phyloP scores from a whole-genome alignment of 2,888 invertebrate genomes.

The Himalopsyche japonica region DNA sequence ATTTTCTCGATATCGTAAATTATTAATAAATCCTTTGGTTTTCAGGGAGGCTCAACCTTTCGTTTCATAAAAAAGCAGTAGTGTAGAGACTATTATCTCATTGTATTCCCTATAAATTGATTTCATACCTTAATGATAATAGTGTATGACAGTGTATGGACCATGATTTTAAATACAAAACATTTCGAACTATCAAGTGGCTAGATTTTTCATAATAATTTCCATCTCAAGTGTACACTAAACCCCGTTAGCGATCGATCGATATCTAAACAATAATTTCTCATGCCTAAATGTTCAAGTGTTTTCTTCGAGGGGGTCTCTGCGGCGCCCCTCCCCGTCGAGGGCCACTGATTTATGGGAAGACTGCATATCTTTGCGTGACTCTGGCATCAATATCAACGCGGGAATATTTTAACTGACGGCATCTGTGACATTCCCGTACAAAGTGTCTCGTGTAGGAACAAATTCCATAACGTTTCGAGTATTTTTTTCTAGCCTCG shows the following conservation, averaged over 20 bases:
- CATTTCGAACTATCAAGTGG: background rate
- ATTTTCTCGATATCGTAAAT: no score
- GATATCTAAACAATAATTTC: background rate
- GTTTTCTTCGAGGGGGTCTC: background rate
- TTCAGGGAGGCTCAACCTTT: no score
- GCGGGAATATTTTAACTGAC: constrained; percentile 4
- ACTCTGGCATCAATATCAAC: constrained; percentile 25
- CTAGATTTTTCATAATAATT: background rate
- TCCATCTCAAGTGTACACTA: background rate
- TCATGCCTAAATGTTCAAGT: background rate
- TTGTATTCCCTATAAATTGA: no score
- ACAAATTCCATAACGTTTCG: background rate
- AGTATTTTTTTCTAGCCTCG: no score
- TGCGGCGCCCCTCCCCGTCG: background rate
- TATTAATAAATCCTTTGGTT: no score
- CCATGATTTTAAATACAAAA: background rate
- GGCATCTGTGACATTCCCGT: background rate
- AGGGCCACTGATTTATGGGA: constrained; percentile 27
- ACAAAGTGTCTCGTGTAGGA: background rate
- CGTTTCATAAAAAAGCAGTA: no score
- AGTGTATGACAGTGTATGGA: no score
- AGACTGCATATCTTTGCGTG: constrained; percentile 2
- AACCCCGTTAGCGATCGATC: background rate
- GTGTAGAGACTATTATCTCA: no score
- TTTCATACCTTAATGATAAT: no score